Evolutionary conservation across 1,140 invertebrate species (phyloP), one percentile per base, ranked within the genome.

Genomic region (Leptinotarsa defecta): DNA sequence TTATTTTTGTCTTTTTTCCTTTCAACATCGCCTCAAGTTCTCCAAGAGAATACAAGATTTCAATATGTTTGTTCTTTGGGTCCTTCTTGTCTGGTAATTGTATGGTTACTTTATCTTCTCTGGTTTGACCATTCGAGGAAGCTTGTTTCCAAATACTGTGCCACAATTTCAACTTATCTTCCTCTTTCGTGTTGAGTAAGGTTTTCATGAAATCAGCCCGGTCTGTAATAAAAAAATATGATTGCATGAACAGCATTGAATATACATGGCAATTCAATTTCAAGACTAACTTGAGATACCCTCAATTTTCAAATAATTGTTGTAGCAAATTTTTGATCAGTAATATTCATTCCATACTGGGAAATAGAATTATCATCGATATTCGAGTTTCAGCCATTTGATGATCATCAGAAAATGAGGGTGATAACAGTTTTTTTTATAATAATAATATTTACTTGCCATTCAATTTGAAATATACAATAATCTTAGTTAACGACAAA

Each of bases 141-240:
- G 80, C 81, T 68, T 80, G 81, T 17, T 77, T 79, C 80, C 80
- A 81, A 22, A 83, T 81, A 52, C 64, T 81, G 48, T 81, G 73
- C 81, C 81, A 83, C 13, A 83, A 71, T 34, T 74, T 77, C 13
- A 74, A 73, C 63, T 80, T 80, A 63, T 80, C 79, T 13, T 75
- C 24, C 11, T 73, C 76, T 24, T 80, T 82, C 3, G 80, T 80
- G 52, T 79, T 80, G 48, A 74, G 61, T 13, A 82, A 49, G 3
- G 78, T 80, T 69, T 76, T 79, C 17, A 73, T 34, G 63, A 82
- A 82, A 24, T 81, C 78, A 22, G 61, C 61, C 61, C 79, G 78
- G 34, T 77, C 80, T 81, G 65, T 11, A 75, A 77, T 52, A 19
- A 73, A 34, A 11, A 43, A 34, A 8, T 34, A 34, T 34, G 6